Base-by-base conservation (phyloP, 2,113 vertebrate genomes). In the Electrona antarctica region DNA sequence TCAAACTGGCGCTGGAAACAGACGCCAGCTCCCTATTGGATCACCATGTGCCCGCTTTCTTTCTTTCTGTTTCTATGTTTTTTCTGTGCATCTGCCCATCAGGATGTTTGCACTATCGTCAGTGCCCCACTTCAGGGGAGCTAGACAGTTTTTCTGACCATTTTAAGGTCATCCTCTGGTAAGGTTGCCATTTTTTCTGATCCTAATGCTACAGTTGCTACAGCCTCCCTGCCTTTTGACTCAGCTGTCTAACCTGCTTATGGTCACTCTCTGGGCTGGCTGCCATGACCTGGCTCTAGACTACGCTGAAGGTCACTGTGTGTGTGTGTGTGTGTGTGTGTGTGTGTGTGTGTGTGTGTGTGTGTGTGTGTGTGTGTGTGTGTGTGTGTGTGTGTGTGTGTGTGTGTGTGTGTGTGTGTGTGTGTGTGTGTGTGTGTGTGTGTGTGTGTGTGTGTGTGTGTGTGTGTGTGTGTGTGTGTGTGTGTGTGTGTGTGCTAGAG, bases 181-280 rank as follows among this genome's bases (percentile, higher is more conserved):
- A 6, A 1, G 51, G 13, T 54, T 41, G 9, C 56, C 4, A 8
- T 41, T 72, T 71, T 41, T 4, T 41, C 33, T 78, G 80, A 87
- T 80, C 66, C 82, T 15, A 71, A 14, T 73, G 62, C 7, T 76
- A 50, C 9, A 7, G 61, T 60, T 77, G 76, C 80, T 76, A 75
- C 13, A 69, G 82, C 66, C 68, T 79, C 75, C 68, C 60, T 61
- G 72, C 83, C 85, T 48, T 67, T 33, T 84, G 82, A 76, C 66
- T 60, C 77, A 85, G 75, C 84, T 86, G 87, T 90, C 87, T 50
- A 0, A 67, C 69, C 77, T 49, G 80, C 67, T 90, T 79, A 90
- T 64, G 69, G 83, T 89, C 84, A 85, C 59, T 74, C 69, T 81
- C 54, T 76, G 65, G 71, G 77, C 76, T 5, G 6, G 65, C 69